Conservation (phyloP, 2,888 invertebrate species). For the Trachelus iudaicus region DNA sequence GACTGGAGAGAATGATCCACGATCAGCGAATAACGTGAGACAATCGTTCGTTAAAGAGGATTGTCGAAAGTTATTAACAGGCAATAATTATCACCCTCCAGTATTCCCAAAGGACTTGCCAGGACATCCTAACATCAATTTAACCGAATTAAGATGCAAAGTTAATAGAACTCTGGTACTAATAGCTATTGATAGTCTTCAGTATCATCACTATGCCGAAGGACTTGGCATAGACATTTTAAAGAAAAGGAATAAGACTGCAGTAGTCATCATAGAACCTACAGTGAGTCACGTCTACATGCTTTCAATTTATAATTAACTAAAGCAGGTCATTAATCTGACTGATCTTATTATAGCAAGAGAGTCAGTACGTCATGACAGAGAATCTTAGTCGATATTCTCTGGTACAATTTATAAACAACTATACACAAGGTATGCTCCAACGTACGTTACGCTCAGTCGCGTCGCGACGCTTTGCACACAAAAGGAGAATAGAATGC, state of each 20-base stretch:
- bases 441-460: conserved; percentile 62
- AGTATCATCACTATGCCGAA: conserved; percentile 80
- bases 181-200: conserved; percentile 79
- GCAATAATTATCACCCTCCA: conserved; percentile 54
- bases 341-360: conserved; percentile 69
- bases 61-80: conserved; percentile 53
- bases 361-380: conserved; percentile 75
- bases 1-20: conserved; percentile 67
- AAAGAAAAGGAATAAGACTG: conserved; percentile 72
- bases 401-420: conserved; percentile 66
- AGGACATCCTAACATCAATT: conserved; percentile 37
- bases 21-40: conserved; percentile 69
- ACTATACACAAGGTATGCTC: conserved; percentile 66
- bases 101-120: conserved; percentile 52
- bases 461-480: conserved; percentile 39
- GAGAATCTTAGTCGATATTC: conserved; percentile 61
- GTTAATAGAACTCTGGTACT: conserved; percentile 73
- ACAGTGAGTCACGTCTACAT: conserved; percentile 67
- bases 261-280: conserved; percentile 78
- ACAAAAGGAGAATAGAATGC: conserved; percentile 34
- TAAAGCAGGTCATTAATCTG: background rate
- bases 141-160: conserved; percentile 47
- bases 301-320: background rate
- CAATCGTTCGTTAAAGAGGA: conserved; percentile 38
- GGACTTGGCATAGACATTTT: conserved; percentile 78